Percentiles rank a stretch among this genome's conserved stretches.
These are phyloP conservation scores for Apostichopus japonicus DNA, from an alignment of 35 echinoderm and acorn worm genomes.

Conservation along the genomic window DNA sequence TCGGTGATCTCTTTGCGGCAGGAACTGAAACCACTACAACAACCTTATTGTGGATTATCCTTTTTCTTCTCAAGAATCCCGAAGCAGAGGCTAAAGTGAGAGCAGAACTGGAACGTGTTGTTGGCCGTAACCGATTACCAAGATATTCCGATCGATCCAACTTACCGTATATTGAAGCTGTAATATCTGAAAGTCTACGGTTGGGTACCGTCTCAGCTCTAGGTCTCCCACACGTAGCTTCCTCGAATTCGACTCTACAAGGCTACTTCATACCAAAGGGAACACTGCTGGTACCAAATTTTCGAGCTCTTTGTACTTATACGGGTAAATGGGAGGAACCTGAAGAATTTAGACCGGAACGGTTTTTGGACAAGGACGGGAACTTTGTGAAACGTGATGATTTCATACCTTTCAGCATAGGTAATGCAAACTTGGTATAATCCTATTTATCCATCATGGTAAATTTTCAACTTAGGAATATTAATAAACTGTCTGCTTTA, in stretches of 20 bases:
- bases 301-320: conserved; percentile 23
- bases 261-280: conserved; percentile 73
- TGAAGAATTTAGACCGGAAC: conserved; percentile 63
- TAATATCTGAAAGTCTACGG: conserved; percentile 56
- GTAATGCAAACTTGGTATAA: not conserved
- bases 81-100: conserved; percentile 57
- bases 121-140: conserved; percentile 67
- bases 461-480: too few relatives aligned
- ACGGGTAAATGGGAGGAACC: conserved; percentile 39
- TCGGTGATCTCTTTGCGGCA: conserved; percentile 62
- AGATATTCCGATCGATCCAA: conserved; percentile 54
- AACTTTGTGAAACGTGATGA: conserved; percentile 31
- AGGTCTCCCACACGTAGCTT: conserved; percentile 53
- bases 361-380: conserved; percentile 39
- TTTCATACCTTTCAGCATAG: conserved; percentile 24
- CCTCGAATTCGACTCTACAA: conserved; percentile 17
- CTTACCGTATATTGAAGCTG: conserved; percentile 65
- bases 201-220: conserved; percentile 42
- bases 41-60: conserved; percentile 60
- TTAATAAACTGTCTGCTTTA: too few relatives aligned
- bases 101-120: conserved; percentile 63
- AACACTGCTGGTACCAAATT: conserved; percentile 65
- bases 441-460: too few relatives aligned
- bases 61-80: conserved; percentile 68
- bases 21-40: conserved; percentile 76